phyloP scores from a whole-genome alignment of 2,888 invertebrate species.

The Hirtodrosophila duncani region DNA sequence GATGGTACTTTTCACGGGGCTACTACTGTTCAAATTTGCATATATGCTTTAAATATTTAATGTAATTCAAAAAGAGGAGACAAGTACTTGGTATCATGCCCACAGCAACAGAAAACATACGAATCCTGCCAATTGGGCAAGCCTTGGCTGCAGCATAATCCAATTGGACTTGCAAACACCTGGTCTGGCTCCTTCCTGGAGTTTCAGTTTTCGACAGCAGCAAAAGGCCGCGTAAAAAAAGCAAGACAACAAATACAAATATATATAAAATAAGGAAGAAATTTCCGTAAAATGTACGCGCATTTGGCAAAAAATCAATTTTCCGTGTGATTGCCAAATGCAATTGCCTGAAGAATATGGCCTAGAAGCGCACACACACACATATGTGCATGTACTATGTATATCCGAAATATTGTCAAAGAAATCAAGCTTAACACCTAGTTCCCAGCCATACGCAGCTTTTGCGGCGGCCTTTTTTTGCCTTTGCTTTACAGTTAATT shows the following conservation, averaged over 20 bases:
- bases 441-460: slow-evolving; percentile 34
- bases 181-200: too few relatives aligned
- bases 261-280: slow-evolving; percentile 24
- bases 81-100: slow-evolving; percentile 34
- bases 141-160: slow-evolving; percentile 33
- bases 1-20: slow-evolving; percentile 55
- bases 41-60: slow-evolving; percentile 72
- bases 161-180: slow-evolving; percentile 41
- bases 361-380: slow-evolving; percentile 4
- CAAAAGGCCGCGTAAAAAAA: slow-evolving; percentile 13
- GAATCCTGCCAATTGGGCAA: slow-evolving; percentile 55
- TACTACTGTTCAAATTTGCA: slow-evolving; percentile 69
- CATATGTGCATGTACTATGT: too few relatives aligned
- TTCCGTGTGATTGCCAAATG: slow-evolving; percentile 59
- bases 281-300: slow-evolving; percentile 43
- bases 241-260: slow-evolving; percentile 12
- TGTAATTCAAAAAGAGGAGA: slow-evolving; percentile 66
- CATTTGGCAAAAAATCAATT: slow-evolving; percentile 69
- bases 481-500: slow-evolving; percentile 49
- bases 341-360: slow-evolving; percentile 27
- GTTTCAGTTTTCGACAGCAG: too few relatives aligned
- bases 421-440: neutral
- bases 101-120: slow-evolving; percentile 15
- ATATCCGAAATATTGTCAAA: too few relatives aligned
- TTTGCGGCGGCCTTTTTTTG: slow-evolving; percentile 18